Conservation (phyloP, 2,888 invertebrate species). For the Drosophila kuntzei region DNA sequence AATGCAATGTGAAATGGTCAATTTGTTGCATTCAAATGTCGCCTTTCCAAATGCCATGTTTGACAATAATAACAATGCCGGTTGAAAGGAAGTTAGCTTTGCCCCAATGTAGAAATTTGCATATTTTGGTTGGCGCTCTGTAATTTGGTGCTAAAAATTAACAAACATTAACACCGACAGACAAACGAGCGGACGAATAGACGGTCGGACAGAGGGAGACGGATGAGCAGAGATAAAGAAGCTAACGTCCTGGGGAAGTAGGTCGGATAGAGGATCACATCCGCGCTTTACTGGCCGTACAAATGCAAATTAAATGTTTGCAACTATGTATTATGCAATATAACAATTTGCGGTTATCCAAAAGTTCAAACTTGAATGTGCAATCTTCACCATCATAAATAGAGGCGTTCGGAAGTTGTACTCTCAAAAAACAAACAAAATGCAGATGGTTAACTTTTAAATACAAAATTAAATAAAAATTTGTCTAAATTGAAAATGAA, state of each 20-base stretch:
- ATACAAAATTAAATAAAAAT: too few species aligned
- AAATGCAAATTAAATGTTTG: conserved; percentile 68
- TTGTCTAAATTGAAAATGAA: too few species aligned
- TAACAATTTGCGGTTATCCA: conserved; percentile 67
- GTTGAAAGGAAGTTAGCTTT: conserved; percentile 48
- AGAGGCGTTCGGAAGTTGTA: too few species aligned
- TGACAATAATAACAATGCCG: conserved; percentile 17
- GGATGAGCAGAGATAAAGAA: conserved; percentile 40
- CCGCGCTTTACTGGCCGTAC: conserved; percentile 11
- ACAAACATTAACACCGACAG: conserved; percentile 63
- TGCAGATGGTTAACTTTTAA: too few species aligned
- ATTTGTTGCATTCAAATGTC: conserved; percentile 51
- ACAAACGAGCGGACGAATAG: conserved; percentile 3
- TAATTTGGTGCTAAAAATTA: conserved; percentile 62
- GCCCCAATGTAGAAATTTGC: conserved; percentile 44
- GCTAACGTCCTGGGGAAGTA: conserved; percentile 17
- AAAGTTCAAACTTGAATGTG: too few species aligned
- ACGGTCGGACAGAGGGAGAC: neutral
- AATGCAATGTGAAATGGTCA: conserved; percentile 44
- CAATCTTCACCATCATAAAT: too few species aligned
- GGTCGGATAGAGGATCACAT: conserved; percentile 4
- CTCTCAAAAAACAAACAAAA: too few species aligned
- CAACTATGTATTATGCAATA: conserved; percentile 70
- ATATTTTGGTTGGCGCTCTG: conserved; percentile 37
- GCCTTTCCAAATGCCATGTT: conserved; percentile 46